Evolutionary conservation across 2,797 vertebrate genomes (phyloP).

Genomic region (Steatocranus sp.): DNA sequence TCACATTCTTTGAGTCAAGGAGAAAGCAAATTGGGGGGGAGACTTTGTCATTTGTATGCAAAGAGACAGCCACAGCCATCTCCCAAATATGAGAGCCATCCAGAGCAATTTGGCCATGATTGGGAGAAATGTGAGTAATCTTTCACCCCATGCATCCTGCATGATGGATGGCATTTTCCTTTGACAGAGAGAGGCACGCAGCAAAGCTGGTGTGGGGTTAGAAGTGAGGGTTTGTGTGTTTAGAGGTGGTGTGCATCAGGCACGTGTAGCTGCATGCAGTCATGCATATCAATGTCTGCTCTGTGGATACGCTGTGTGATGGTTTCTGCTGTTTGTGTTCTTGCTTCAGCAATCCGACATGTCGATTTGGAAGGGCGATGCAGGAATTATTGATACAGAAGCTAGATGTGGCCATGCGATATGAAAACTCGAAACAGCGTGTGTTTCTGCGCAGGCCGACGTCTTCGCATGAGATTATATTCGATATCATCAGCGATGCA

Average conservation of each 20-base stretch:
- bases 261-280: conserved; percentile 6
- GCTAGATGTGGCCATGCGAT: conserved; percentile 6
- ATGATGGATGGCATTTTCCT: conserved; percentile 47
- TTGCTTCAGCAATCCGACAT: conserved; percentile 37
- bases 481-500: not conserved
- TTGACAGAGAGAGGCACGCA: conserved; percentile 7
- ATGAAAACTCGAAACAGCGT: not conserved
- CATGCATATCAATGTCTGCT: conserved; percentile 50
- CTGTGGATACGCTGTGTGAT: conserved; percentile 13
- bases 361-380: conserved; percentile 38
- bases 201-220: not conserved
- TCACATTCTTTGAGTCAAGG: conserved; percentile 31
- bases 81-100: conserved; percentile 50
- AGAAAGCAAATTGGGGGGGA: conserved; percentile 28
- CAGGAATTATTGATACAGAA: conserved; percentile 41
- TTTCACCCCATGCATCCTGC: conserved; percentile 21
- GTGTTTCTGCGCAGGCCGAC: not conserved
- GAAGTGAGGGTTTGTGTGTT: conserved; percentile 2
- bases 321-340: conserved; percentile 47
- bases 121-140: conserved; percentile 52
- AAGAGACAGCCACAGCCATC: conserved; percentile 7
- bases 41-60: conserved; percentile 47
- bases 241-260: not conserved
- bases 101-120: conserved; percentile 48
- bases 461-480: not conserved